These are phyloP conservation scores for Cacatua alba DNA, from an alignment of 2,113 vertebrate genomes.

Conservation along the genomic window DNA sequence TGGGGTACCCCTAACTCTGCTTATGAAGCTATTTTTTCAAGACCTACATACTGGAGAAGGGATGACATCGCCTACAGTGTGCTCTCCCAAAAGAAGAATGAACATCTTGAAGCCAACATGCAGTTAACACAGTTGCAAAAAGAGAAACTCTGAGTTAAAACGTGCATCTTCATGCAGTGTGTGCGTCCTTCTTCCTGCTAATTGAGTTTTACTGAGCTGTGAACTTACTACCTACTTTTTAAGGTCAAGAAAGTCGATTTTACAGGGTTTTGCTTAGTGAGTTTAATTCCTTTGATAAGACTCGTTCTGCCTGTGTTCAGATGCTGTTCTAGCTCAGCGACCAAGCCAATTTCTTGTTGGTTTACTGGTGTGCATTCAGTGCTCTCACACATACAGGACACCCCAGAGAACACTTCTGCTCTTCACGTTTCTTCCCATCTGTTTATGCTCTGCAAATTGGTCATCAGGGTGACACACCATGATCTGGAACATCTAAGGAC, in stretches of 20 bases:
- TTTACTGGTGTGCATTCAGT: background rate
- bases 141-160: background rate
- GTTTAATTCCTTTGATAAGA: background rate
- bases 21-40: background rate
- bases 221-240: background rate
- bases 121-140: background rate
- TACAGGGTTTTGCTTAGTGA: background rate
- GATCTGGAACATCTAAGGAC: background rate
- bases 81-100: background rate
- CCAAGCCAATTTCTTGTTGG: background rate
- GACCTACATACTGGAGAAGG: background rate
- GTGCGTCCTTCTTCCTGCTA: background rate
- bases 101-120: background rate
- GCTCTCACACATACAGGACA: background rate
- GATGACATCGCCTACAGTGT: background rate
- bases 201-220: background rate
- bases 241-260: conserved; percentile 44
- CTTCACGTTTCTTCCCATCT: conserved; percentile 22
- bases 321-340: background rate
- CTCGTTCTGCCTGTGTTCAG: background rate
- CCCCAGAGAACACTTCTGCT: conserved; percentile 7
- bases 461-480: background rate
- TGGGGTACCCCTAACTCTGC: background rate
- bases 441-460: conserved; percentile 26
- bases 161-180: background rate